Conservation (phyloP, 2,113 vertebrate species). For the Progne subis region DNA sequence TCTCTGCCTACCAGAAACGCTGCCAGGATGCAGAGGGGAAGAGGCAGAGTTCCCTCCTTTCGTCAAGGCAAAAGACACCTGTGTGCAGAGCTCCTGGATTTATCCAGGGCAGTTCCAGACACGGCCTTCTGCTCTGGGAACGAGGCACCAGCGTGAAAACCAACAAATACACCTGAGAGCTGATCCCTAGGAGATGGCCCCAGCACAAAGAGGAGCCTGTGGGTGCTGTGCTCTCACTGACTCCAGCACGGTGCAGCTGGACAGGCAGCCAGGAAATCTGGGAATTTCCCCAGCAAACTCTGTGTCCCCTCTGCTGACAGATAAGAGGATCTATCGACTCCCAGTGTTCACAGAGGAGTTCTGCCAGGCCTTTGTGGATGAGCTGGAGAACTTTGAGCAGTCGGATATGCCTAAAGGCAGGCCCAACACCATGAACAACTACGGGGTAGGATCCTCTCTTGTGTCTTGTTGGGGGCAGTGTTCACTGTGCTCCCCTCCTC, state of each 20-base stretch:
- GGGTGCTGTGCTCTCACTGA: neutral
- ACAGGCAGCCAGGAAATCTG: neutral
- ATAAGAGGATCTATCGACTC: conserved; percentile 85
- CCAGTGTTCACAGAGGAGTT: conserved; percentile 86
- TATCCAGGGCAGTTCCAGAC: neutral
- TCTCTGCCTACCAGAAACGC: neutral
- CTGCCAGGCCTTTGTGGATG: conserved; percentile 85
- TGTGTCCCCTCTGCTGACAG: conserved; percentile 60
- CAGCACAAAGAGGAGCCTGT: neutral
- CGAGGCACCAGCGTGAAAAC: accelerated
- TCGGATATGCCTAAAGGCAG: conserved; percentile 90
- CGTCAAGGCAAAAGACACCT: neutral
- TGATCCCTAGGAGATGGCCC: neutral
- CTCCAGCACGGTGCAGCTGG: neutral
- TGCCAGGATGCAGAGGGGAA: neutral
- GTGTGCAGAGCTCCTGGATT: neutral
- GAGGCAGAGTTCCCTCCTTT: neutral
- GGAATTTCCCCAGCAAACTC: neutral
- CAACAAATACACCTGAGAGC: neutral
- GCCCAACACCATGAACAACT: conserved; percentile 98
- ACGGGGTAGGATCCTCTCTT: conserved; percentile 80
- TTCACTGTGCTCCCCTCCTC: neutral
- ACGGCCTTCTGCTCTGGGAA: neutral
- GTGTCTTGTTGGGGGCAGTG: neutral
- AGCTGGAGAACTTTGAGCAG: conserved; percentile 91